Base-by-base conservation (phyloP, 2,888 invertebrate genomes). In the Leptinotarsa peninsularis region DNA sequence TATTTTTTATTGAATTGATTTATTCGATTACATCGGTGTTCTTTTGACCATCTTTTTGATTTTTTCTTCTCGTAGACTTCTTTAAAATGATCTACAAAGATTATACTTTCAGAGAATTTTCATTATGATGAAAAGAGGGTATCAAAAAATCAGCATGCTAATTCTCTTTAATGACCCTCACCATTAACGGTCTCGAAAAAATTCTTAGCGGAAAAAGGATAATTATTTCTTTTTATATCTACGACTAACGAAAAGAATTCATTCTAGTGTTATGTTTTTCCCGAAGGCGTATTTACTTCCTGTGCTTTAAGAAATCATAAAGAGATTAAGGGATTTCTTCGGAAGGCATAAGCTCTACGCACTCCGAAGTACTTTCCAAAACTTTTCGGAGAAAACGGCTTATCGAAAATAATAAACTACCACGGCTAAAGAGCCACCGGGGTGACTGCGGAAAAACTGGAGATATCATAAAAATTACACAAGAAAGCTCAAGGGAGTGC, bases 371-470 rank as follows among this genome's bases (percentile, higher is more conserved):
- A 80, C 80, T 80, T 80, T 76, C 73, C 75, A 78, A 80, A 82
- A 80, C 77, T 75, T 81, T 80, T 78, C 72, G 76, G 73, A 67
- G 76, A 77, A 82, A 80, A 82, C 80, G 78, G 83, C 83, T 84
- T 83, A 84, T 82, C 82, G 82, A 81, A 83, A 84, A 83, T 83
- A 84, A 84, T 84, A 83, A 83, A 82, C 80, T 76, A 76, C 71
- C 23, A 74, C 78, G 71, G 72, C 74, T 75, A 75, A 74, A 73
- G 69, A 76, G 76, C 76, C 78, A 73, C 75, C 71, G 73, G 72
- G 78, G 78, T 74, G 77, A 76, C 76, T 76, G 49, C 76, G 63
- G 70, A 74, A 75, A 66, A 75, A 74, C 74, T 43, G 73, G 52
- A 68, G 72, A 71, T 66, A 74, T 76, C 74, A 76, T 72, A 76